phyloP scores from a whole-genome alignment of 2,797 vertebrate species.

The Aphelocoma californica region DNA sequence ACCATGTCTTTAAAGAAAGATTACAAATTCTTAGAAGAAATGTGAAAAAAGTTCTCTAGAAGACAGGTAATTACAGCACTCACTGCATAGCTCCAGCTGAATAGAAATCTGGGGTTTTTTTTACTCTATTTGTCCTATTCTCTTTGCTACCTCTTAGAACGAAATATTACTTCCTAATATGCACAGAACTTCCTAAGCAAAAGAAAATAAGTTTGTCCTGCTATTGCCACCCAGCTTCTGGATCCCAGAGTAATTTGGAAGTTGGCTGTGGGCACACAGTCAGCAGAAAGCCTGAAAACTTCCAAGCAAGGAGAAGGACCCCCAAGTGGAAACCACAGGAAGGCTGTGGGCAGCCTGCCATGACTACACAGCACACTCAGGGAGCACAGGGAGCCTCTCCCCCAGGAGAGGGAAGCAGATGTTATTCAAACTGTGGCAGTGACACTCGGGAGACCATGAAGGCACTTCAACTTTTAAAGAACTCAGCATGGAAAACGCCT shows the following conservation, averaged over 20 bases:
- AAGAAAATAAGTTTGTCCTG: neutral
- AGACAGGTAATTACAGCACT: neutral
- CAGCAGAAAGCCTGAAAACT: neutral
- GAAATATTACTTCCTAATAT: neutral
- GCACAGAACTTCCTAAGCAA: neutral
- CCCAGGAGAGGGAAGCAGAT: neutral
- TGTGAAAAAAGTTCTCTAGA: neutral
- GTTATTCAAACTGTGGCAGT: neutral
- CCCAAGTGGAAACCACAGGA: neutral
- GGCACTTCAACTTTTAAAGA: neutral
- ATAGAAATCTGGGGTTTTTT: neutral
- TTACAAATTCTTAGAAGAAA: neutral
- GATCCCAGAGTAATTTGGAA: neutral
- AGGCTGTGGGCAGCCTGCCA: neutral
- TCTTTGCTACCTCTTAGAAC: neutral
- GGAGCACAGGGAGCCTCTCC: neutral
- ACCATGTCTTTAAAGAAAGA: neutral
- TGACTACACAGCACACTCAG: neutral
- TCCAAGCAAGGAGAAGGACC: neutral
- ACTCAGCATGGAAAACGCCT: neutral
- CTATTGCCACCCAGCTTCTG: neutral
- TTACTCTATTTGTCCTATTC: neutral
- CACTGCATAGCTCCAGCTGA: neutral
- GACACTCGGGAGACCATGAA: neutral
- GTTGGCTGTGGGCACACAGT: neutral